Base-by-base conservation (phyloP, 2,888 invertebrate genomes). In the Microchrysa polita region DNA sequence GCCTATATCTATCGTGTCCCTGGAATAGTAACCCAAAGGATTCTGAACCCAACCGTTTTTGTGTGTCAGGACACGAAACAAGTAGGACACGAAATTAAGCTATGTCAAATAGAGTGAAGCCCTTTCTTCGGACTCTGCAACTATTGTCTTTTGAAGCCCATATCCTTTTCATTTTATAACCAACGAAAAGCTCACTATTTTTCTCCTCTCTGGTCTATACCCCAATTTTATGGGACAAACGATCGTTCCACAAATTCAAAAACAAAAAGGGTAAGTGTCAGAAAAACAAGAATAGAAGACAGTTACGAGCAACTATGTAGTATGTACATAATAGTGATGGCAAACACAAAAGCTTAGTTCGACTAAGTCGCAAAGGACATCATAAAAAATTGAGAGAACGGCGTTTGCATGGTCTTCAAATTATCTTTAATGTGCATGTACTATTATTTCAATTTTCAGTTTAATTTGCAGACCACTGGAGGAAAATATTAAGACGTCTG, bases 381-480 rank as follows among this genome's bases (percentile, higher is more conserved):
- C 48, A 65, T 48, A 48, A 16, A 48, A 65, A 65, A 20, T 34
- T 57, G 16, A 40, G 16, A 40, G 40, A 40, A 55, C 34, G 55
- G 55, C 23, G 18, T 69, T 40, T n/a, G 27, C 23, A n/a, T 53
- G 16, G 53, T 53, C 69, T 69, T 57, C 44, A 22, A 65, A n/a
- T 69, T 53, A 53, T 53, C 67, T 67, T 52, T 18, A 23, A n/a
- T n/a, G n/a, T n/a, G n/a, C n/a, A n/a, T n/a, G n/a, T n/a, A 16
- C 67, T 55, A n/a, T 55, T 67, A 53, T 16, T 67, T 55, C 69
- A 34, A 53, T 55, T 67, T 34, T 67, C 53, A 69, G 55, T 69
- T 69, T 69, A 69, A 69, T 55, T 40, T 55, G 69, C 69, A n/a
- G n/a, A 69, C 57, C 69, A 69, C 69, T 69, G n/a, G n/a, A 69